Evolutionary conservation across 2,797 vertebrate genomes (phyloP).

Genomic region (Heteromormyrus szaboi): DNA sequence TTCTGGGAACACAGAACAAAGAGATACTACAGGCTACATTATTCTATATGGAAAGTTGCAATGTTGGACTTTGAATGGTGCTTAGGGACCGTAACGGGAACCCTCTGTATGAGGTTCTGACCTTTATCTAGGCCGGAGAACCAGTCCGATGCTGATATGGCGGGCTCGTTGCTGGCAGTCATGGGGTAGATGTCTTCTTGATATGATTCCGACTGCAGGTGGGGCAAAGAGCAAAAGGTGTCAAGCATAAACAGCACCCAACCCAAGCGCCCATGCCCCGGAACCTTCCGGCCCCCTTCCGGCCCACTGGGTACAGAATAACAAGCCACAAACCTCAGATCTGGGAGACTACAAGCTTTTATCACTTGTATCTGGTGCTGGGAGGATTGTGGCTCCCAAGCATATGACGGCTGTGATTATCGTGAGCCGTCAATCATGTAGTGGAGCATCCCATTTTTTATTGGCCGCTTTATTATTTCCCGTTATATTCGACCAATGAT

Average conservation of each 20-base stretch:
- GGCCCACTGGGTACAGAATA: not conserved
- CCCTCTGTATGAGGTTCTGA: constrained; percentile 41
- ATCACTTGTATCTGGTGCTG: not conserved
- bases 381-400: not conserved
- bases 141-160: constrained; percentile 78
- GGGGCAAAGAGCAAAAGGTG: constrained; percentile 21
- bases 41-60: not conserved
- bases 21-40: not conserved
- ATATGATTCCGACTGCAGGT: constrained; percentile 78
- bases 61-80: not conserved
- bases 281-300: not conserved
- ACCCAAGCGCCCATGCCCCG: not conserved
- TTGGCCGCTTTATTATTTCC: not conserved
- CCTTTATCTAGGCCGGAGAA: constrained; percentile 76
- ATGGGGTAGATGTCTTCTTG: constrained; percentile 90
- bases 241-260: not conserved
- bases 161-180: constrained; percentile 69
- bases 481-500: not conserved
- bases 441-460: not conserved
- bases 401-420: not conserved
- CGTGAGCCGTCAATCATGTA: not conserved
- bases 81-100: not conserved
- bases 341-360: not conserved
- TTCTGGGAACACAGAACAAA: not conserved
- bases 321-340: not conserved